phyloP scores from a whole-genome alignment of 1,140 invertebrate genomes.

The Ericerus pela region DNA sequence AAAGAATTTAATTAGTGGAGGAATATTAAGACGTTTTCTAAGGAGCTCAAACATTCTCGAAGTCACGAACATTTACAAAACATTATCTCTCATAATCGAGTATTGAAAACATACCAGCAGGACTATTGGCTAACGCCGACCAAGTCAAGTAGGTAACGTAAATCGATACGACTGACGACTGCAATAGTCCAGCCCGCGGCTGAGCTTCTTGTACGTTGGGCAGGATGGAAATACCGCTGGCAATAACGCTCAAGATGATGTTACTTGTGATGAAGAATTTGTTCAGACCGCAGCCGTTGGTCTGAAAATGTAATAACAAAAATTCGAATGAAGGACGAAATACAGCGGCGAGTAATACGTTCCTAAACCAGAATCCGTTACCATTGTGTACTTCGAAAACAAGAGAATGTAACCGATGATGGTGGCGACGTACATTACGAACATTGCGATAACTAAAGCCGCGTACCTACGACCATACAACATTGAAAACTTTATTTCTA shows the following conservation, averaged over 20 bases:
- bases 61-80: too few relatives aligned
- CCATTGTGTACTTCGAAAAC: slow-evolving; percentile 71
- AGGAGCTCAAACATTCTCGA: too few relatives aligned
- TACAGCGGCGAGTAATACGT: too few relatives aligned
- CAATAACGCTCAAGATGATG: slow-evolving; percentile 72
- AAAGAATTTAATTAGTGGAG: background rate
- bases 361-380: slow-evolving; percentile 11
- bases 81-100: too few relatives aligned
- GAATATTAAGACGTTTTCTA: background rate
- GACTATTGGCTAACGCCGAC: slow-evolving; percentile 82
- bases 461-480: slow-evolving; percentile 43
- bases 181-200: slow-evolving; percentile 70
- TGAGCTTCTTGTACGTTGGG: slow-evolving; percentile 83
- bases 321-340: too few relatives aligned
- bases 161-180: slow-evolving; percentile 81
- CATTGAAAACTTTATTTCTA: background rate
- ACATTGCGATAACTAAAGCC: slow-evolving; percentile 73
- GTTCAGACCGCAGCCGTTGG: slow-evolving; percentile 66
- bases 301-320: slow-evolving; percentile 40
- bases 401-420: slow-evolving; percentile 72
- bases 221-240: slow-evolving; percentile 76
- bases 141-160: slow-evolving; percentile 96
- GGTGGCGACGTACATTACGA: slow-evolving; percentile 63
- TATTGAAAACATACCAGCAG: slow-evolving; percentile 17
- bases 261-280: slow-evolving; percentile 98